Percentiles rank a stretch among this genome's conserved stretches.
These are phyloP conservation scores for Delphinus delphis DNA, from an alignment of 2,113 vertebrate species.

Conservation along the genomic window DNA sequence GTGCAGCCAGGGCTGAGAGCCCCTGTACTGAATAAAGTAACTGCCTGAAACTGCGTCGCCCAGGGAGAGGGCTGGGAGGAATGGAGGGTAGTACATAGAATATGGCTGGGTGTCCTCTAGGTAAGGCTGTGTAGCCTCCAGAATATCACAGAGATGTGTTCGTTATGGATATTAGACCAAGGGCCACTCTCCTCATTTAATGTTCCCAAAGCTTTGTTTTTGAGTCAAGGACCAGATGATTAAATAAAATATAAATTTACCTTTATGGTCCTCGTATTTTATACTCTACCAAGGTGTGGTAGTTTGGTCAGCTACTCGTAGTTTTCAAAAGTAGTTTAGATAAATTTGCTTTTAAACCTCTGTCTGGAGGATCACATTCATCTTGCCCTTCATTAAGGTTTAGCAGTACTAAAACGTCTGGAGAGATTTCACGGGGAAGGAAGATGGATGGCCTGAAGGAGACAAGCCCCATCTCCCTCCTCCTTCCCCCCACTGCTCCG, in stretches of 20 bases:
- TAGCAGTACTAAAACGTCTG: slow-evolving; percentile 28
- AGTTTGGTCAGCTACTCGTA: background rate
- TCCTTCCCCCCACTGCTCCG: background rate
- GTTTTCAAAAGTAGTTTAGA: slow-evolving; percentile 5
- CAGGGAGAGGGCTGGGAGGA: background rate
- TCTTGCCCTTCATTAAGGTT: slow-evolving; percentile 16
- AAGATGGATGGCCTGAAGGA: slow-evolving; percentile 23
- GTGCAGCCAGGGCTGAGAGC: background rate
- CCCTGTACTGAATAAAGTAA: background rate
- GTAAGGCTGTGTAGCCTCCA: background rate
- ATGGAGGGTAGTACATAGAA: too few species aligned
- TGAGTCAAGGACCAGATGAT: background rate
- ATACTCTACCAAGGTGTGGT: background rate
- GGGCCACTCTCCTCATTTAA: background rate
- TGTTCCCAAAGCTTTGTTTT: slow-evolving; percentile 7
- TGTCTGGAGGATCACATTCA: background rate
- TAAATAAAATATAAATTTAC: background rate
- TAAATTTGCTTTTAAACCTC: slow-evolving; percentile 41
- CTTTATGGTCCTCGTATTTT: background rate
- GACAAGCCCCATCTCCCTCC: background rate
- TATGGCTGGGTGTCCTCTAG: background rate
- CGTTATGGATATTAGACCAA: background rate
- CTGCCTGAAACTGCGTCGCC: background rate
- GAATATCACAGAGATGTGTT: background rate
- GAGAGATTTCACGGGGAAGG: background rate